phyloP scores from a whole-genome alignment of 1,140 invertebrate species.

The Aphaenogaster rudis region DNA sequence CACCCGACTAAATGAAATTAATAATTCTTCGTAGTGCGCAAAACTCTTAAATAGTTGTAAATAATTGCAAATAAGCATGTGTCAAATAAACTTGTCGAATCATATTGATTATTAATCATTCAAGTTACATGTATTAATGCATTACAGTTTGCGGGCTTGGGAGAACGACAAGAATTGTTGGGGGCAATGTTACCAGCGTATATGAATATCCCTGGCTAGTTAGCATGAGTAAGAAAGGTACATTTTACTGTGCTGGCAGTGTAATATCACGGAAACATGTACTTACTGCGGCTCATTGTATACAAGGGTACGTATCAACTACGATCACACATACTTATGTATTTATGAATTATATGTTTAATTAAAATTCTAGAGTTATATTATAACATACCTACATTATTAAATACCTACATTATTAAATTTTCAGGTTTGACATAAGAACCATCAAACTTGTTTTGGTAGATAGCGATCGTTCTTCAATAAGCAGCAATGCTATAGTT shows the following conservation, averaged over 20 bases:
- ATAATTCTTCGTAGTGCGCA: neutral
- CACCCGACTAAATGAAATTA: neutral
- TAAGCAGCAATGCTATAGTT: constrained; percentile 77
- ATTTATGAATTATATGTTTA: constrained; percentile 13
- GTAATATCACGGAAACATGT: constrained; percentile 89
- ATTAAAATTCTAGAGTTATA: neutral
- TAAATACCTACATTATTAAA: neutral
- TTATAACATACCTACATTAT: neutral
- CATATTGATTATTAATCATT: neutral
- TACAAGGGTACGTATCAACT: constrained; percentile 86
- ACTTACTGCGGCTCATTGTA: constrained; percentile 89
- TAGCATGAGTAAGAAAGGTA: constrained; percentile 89
- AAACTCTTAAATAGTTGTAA: neutral
- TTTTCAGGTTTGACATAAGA: constrained; percentile 84
- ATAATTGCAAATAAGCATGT: neutral
- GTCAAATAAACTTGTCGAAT: neutral
- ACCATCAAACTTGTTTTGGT: constrained; percentile 85
- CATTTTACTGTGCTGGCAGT: constrained; percentile 92
- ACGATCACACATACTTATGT: neutral
- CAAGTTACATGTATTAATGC: constrained; percentile 12
- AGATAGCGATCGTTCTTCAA: constrained; percentile 83
- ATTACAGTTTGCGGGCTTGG: constrained; percentile 90
- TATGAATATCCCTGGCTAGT: constrained; percentile 93
- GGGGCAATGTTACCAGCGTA: constrained; percentile 90
- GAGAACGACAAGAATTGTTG: constrained; percentile 90